Conservation (phyloP, 2,797 vertebrate species). For the Macroramphosus scolopax region DNA sequence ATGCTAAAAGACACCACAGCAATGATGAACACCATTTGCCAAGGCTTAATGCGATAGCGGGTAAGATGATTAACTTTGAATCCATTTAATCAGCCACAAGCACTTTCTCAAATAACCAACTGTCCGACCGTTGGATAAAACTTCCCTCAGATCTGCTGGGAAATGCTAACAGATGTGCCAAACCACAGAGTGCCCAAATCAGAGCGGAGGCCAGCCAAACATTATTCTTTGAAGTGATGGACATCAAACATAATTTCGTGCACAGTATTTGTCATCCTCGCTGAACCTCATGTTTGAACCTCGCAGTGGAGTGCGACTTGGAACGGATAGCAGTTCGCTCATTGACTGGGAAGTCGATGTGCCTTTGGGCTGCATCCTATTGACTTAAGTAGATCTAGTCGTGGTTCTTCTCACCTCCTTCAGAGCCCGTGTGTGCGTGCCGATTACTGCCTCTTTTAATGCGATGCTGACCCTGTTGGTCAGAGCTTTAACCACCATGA, state of each 20-base stretch:
- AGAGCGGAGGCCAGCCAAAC: slow-evolving; percentile 31
- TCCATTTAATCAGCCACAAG: slow-evolving; percentile 73
- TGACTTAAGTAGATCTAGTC: slow-evolving; percentile 56
- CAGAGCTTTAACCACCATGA: slow-evolving; percentile 19
- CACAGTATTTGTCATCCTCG: slow-evolving; percentile 28
- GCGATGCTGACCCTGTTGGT: slow-evolving; percentile 23
- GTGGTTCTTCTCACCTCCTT: slow-evolving; percentile 34
- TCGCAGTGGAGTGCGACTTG: slow-evolving; percentile 30
- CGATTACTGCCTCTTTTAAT: slow-evolving; percentile 30
- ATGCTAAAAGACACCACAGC: slow-evolving; percentile 67
- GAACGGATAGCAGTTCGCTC: slow-evolving; percentile 27
- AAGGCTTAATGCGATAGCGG: slow-evolving; percentile 70
- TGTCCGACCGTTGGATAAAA: slow-evolving; percentile 49
- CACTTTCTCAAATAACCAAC: slow-evolving; percentile 62
- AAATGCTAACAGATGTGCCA: slow-evolving; percentile 51
- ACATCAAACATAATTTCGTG: slow-evolving; percentile 50
- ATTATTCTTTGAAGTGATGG: slow-evolving; percentile 47
- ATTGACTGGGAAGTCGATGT: slow-evolving; percentile 56
- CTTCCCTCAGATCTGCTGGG: slow-evolving; percentile 55
- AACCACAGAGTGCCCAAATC: slow-evolving; percentile 35
- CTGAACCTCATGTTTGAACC: slow-evolving; percentile 24
- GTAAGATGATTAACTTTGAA: slow-evolving; percentile 77
- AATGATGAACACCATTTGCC: slow-evolving; percentile 70
- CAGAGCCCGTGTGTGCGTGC: slow-evolving; percentile 23
- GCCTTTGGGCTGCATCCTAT: slow-evolving; percentile 64